Base-by-base conservation (phyloP, 2,797 vertebrate species). In the Sorex maritimensis region DNA sequence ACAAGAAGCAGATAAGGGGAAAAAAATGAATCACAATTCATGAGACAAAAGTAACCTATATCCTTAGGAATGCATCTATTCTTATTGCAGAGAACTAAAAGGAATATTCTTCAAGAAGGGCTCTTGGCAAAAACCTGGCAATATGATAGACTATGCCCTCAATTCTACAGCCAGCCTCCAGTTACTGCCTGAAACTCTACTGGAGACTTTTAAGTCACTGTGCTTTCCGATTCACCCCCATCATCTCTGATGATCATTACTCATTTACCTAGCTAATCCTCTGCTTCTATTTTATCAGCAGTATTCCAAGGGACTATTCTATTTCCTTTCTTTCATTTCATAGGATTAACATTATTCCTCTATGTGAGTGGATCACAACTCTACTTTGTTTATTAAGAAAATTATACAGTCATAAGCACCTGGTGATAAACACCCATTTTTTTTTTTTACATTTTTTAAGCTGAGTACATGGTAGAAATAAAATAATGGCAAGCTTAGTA, bases 291-390 rank as follows among this genome's bases (percentile, higher is more conserved):
- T 55, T 63, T 72, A 74, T 13, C 19, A 69, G 30, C 44, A 87
- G n/a, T 75, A 55, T 85, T 80, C 61, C 21, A 90, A 78, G 75
- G 52, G 4, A 24, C 52, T 85, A 23, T 44, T 85, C 26, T 79
- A 17, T 41, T 90, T 80, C 34, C 88, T 86, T 74, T 34, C 19
- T 90, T 41, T 86, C 44, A 83, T 72, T 87, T 90, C 69, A 71
- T n/a, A 61, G 28, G 5, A 81, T 68, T 93, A 63, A 34, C 44
- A 94, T 89, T 24, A 92, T 3, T 75, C 14, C 19, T 30, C 86
- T 80, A 81, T 30, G 15, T 86, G 17, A 92, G n/a, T 65, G 67
- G 82, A 82, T 63, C 38, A 52, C 21, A 94, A 92, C 17, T 78
- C 49, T 41, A 17, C 44, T 63, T 68, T 30, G 17, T 81, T 92